Evolutionary conservation across 2,113 vertebrate genomes (phyloP).

Genomic region (Cephalopterus ornatus): DNA sequence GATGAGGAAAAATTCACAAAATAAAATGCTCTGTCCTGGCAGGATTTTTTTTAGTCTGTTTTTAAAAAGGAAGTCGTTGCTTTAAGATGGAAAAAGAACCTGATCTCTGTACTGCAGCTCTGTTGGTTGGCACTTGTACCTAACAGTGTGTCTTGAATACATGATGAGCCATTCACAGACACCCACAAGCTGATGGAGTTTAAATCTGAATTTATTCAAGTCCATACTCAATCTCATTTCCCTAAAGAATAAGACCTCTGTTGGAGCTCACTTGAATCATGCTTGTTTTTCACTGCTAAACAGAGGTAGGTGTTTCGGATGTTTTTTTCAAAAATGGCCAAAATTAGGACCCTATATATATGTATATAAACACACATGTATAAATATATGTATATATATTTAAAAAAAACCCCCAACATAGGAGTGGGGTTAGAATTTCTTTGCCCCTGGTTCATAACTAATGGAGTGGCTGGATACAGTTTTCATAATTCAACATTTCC

Average conservation of each 20-base stretch:
- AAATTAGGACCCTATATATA: neutral
- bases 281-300: conserved; percentile 78
- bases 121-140: conserved; percentile 71
- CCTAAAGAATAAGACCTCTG: conserved; percentile 83
- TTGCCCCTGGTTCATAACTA: neutral
- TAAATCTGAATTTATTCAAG: conserved; percentile 74
- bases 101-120: neutral
- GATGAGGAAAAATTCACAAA: neutral
- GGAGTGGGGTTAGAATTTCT: neutral
- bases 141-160: conserved; percentile 66
- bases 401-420: neutral
- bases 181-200: conserved; percentile 75
- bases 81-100: neutral
- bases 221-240: conserved; percentile 77
- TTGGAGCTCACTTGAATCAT: conserved; percentile 82
- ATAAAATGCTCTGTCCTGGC: neutral
- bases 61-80: neutral
- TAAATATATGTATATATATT: neutral
- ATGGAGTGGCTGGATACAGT: neutral
- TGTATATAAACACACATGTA: neutral
- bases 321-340: conserved; percentile 63
- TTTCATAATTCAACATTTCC: conserved; percentile 72
- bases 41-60: neutral
- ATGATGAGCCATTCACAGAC: conserved; percentile 78
- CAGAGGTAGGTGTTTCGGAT: conserved; percentile 76